phyloP scores from a whole-genome alignment of 2,888 invertebrate species.

The Nephrocerus scutellatus region DNA sequence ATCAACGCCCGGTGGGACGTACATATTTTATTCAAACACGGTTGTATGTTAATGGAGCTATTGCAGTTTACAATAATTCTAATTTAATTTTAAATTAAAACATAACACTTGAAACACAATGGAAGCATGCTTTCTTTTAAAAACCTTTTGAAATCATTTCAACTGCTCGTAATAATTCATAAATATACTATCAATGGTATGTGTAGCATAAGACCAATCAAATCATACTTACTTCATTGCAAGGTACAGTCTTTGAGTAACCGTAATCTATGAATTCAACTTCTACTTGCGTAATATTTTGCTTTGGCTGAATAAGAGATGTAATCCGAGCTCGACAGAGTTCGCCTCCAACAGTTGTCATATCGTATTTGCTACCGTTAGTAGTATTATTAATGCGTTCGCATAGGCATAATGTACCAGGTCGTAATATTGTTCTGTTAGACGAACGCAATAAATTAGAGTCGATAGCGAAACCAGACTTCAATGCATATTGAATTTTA shows the following conservation, averaged over 20 bases:
- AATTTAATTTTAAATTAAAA: too few relatives aligned
- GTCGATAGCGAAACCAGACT: slow-evolving; percentile 34
- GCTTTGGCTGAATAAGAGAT: slow-evolving; percentile 46
- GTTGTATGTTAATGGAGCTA: too few relatives aligned
- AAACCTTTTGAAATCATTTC: too few relatives aligned
- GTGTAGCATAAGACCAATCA: slow-evolving; percentile 1
- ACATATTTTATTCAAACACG: too few relatives aligned
- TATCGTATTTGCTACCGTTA: slow-evolving; percentile 4
- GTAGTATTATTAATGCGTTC: slow-evolving; percentile 45
- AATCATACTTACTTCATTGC: slow-evolving; percentile 47
- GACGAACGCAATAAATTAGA: too few relatives aligned
- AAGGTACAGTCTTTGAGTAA: slow-evolving; percentile 55
- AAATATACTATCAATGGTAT: slow-evolving; percentile 1
- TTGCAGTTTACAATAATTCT: too few relatives aligned
- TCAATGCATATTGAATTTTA: slow-evolving; percentile 32
- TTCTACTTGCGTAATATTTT: slow-evolving; percentile 55
- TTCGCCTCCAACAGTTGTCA: slow-evolving; percentile 40
- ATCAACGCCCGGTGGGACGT: too few relatives aligned
- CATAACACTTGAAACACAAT: slow-evolving; percentile 3
- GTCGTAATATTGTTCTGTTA: slow-evolving; percentile 12
- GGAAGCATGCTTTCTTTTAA: too few relatives aligned
- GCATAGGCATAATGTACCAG: slow-evolving; percentile 36
- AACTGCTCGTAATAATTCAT: neutral
- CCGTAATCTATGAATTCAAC: slow-evolving; percentile 65
- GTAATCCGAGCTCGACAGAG: slow-evolving; percentile 60